A percentile compares a stretch with the other conserved stretches of the same genome.
Evolutionary conservation across 1,140 invertebrate species (phyloP).

Genomic region (Drosophila arawakana): DNA sequence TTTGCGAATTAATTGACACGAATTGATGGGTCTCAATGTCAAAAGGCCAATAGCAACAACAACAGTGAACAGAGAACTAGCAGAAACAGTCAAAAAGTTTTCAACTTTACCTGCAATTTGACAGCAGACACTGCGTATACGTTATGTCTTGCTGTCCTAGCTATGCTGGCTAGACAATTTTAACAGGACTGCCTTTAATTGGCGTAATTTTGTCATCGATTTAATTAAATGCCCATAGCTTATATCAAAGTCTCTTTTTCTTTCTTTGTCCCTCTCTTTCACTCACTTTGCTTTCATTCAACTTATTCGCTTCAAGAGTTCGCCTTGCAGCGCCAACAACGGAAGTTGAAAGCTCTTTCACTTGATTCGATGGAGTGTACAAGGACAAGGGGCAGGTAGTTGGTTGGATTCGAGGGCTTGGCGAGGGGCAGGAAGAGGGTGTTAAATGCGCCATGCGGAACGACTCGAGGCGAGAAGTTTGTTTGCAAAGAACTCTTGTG

Average conservation of each 20-base stretch:
- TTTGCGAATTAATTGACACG: conserved; percentile 80
- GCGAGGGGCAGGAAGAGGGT: conserved; percentile 12
- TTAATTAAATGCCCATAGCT: conserved; percentile 78
- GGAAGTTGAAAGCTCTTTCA: conserved; percentile 63
- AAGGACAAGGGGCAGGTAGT: conserved; percentile 12
- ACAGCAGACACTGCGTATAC: conserved; percentile 62
- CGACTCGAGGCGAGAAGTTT: conserved; percentile 79
- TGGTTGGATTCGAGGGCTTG: no score
- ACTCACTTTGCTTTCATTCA: neutral
- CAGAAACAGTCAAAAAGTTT: conserved; percentile 53
- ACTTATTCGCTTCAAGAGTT: conserved; percentile 12
- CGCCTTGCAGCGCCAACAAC: conserved; percentile 62
- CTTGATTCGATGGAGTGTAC: conserved; percentile 12
- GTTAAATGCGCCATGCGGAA: conserved; percentile 45
- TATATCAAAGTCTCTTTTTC: conserved; percentile 31
- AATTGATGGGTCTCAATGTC: conserved; percentile 80
- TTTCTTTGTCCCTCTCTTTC: conserved; percentile 2
- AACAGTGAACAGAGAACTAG: conserved; percentile 16
- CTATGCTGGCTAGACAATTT: conserved; percentile 66
- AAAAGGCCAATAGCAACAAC: conserved; percentile 43
- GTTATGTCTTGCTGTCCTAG: conserved; percentile 33
- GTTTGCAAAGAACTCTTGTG: conserved; percentile 82
- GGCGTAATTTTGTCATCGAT: conserved; percentile 82
- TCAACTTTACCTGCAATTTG: conserved; percentile 78
- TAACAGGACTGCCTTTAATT: conserved; percentile 74